Evolutionary conservation across 2,888 invertebrate species (phyloP), one percentile per base, ranked within the genome.

Genomic region (Sicus ferrugineus): DNA sequence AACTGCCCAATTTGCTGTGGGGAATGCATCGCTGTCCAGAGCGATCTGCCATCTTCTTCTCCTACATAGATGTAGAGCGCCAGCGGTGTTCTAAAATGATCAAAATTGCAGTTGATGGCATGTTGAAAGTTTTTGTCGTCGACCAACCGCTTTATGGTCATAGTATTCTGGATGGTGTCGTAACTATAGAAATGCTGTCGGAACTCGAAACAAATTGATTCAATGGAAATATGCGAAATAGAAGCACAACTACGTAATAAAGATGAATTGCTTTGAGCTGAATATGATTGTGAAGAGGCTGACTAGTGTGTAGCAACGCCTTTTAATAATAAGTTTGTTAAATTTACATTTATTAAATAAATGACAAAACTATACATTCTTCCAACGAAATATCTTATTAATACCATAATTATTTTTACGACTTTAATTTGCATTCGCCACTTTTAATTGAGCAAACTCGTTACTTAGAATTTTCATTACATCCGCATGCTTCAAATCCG

Each of bases 391-490:
- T 1, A 52, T 19, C 11, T 34, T 34, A 34, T 34, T 34, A 34
- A 34, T 7, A 34, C 14, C 34, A 9, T 14, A 9, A 14, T 34
- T 34, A 34, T 34, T 34, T 16, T 4, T 42, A n/a, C n/a, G n/a
- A 19, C 7, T 58, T 67, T 61, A 73, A 38, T 70, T 74, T 3
- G 46, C 28, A 63, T 72, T 74, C 5, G 68, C 71, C 11, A 79
- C 70, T 75, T 80, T 77, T 52, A 80, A 69, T 3, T 74, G 58
- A 19, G 82, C 78, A 73, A 83, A 86, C 72, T 84, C 81, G 52
- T 68, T 78, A 67, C 85, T 76, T 6, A 86, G 72, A n/a, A 84
- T 61, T 66, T 81, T 82, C 85, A 86, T 85, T 2, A 85, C 80
- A 65, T 85, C 80, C 2, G 80, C 80, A 72, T 85, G 85, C 31